Base-by-base conservation (phyloP, 2,797 vertebrate species). In the Monodelphis domestica region DNA sequence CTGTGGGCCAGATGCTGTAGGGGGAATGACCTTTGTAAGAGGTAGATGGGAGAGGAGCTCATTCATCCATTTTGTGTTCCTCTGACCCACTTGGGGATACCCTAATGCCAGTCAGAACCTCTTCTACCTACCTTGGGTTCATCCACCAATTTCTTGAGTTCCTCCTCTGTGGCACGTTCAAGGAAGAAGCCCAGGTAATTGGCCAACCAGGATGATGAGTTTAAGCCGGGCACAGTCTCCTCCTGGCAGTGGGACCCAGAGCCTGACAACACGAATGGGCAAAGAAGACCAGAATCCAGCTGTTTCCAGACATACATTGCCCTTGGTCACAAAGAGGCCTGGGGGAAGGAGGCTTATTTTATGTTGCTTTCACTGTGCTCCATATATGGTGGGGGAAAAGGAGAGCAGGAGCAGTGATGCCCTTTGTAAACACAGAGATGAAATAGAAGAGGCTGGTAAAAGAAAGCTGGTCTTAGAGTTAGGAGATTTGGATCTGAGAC, bases 131-230 rank as follows among this genome's bases (percentile, higher is more conserved):
- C 98, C 0, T 94, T 97, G 14, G 93, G 24, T 1, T 97, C 95
- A 93, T 98, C 97, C 26, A 57, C 94, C 93, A 98, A 98, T 2
- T 94, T 95, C 88, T 93, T 87, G 91, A 98, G 92, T 91, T 98
- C 98, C 93, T 45, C 90, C 15, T 88, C 59, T 0, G 94, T 93
- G 91, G 97, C 95, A 3, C 93, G 92, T 12, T 97, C 97, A 96
- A 98, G 15, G 10, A 97, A 98, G 57, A 95, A 96, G 1, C 94
- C 97, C 6, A 98, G 88, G 1, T 90, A 98, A 84, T 95, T 96
- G 45, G 57, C 26, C 45, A 98, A 95, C 97, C 97, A 98, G 55
- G 97, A 92, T 0, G 96, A 96, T 59, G 97, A 96, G 52, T 95
- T 97, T 53, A 96, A 94, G 1, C 50, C 6, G 0, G 91, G 96